A percentile compares a stretch with the other conserved stretches of the same genome.
These are phyloP conservation scores for Hydra vulgaris DNA, from an alignment of 30 jellyfish, hydroid and myxozoan species.

Conservation along the genomic window DNA sequence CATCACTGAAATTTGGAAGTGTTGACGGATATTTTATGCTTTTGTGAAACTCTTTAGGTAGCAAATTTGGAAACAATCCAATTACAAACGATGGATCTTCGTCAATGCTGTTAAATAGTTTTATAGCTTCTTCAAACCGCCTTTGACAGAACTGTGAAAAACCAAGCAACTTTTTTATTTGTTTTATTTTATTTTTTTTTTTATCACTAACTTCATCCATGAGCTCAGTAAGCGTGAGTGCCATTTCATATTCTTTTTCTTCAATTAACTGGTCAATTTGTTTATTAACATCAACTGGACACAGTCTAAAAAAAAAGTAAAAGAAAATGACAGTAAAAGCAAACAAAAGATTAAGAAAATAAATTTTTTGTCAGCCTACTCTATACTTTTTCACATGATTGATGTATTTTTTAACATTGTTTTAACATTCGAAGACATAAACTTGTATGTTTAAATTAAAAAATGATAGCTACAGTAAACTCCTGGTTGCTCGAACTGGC, in stretches of 20 bases:
- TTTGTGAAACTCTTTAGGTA: slow-evolving; percentile 75
- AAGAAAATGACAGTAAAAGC: background rate
- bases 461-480: no score
- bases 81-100: slow-evolving; percentile 71
- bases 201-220: slow-evolving; percentile 35
- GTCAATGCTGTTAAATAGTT: slow-evolving; percentile 45
- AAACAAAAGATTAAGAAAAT: no score
- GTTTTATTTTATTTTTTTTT: slow-evolving; percentile 20
- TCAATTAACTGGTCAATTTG: slow-evolving; percentile 59
- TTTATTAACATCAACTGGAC: slow-evolving; percentile 42
- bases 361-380: no score
- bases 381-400: no score
- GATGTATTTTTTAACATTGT: no score
- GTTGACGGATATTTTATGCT: slow-evolving; percentile 58
- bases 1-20: slow-evolving; percentile 53
- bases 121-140: slow-evolving; percentile 60
- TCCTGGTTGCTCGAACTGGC: no score
- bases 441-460: no score
- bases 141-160: slow-evolving; percentile 62
- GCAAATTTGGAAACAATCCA: slow-evolving; percentile 75
- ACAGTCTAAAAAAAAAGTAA: slow-evolving; percentile 20
- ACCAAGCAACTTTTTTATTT: slow-evolving; percentile 57
- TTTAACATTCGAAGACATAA: no score
- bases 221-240: slow-evolving; percentile 43
- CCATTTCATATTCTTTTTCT: slow-evolving; percentile 67